Conservation (phyloP, 2,113 vertebrate genomes). For the Chauna torquata region DNA sequence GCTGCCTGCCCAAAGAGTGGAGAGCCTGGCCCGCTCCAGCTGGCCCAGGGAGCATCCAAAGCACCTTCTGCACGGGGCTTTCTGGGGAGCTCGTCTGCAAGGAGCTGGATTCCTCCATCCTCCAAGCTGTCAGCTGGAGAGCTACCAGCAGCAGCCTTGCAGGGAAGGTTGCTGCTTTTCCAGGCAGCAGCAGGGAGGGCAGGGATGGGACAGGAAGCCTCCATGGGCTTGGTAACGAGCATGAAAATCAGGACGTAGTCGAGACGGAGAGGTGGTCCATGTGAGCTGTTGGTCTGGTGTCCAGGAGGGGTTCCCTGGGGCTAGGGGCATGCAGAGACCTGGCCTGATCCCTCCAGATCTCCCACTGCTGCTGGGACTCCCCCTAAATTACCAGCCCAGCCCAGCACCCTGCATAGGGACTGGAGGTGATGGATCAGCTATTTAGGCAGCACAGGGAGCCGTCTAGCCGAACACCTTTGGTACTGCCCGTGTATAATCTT, state of each 20-base stretch:
- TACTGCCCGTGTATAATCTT: background rate
- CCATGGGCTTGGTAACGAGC: fast-evolving
- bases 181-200: background rate
- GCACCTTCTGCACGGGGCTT: background rate
- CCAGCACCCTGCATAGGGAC: background rate
- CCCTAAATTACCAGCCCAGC: too few species aligned
- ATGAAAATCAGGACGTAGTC: background rate
- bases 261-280: background rate
- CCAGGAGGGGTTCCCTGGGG: background rate
- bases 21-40: background rate
- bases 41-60: background rate
- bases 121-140: background rate
- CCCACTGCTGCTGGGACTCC: background rate
- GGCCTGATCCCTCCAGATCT: fast-evolving
- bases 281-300: background rate
- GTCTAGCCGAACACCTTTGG: fast-evolving
- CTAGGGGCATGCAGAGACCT: background rate
- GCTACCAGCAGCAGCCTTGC: background rate
- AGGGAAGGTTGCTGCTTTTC: background rate
- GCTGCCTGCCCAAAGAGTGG: background rate
- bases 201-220: background rate
- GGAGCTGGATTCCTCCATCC: background rate
- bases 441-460: background rate
- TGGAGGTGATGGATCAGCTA: background rate
- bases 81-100: background rate